phyloP scores from a whole-genome alignment of 2,113 vertebrate genomes.

The Gambusia affinis region DNA sequence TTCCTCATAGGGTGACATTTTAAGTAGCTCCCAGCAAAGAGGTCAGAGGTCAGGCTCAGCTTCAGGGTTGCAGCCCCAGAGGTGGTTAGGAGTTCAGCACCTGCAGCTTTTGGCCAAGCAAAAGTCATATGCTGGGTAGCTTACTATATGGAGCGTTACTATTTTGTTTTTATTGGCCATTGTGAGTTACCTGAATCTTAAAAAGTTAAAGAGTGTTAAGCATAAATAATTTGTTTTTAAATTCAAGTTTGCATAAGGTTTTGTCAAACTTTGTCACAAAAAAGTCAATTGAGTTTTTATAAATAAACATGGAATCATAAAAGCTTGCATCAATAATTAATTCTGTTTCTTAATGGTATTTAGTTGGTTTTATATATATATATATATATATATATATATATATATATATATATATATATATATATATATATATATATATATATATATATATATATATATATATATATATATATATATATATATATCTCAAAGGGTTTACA shows the following conservation, averaged over 20 bases:
- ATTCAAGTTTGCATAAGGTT: neutral
- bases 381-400: too few relatives aligned
- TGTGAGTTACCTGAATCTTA: neutral
- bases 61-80: slow-evolving; percentile 25
- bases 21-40: slow-evolving; percentile 28
- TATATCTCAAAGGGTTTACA: too few relatives aligned
- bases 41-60: slow-evolving; percentile 66
- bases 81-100: slow-evolving; percentile 39
- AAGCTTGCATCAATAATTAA: neutral
- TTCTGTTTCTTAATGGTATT: too few relatives aligned
- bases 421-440: too few relatives aligned
- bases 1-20: slow-evolving; percentile 23
- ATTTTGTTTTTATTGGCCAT: too few relatives aligned
- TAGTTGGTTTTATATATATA: too few relatives aligned
- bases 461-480: too few relatives aligned
- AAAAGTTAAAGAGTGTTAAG: too few relatives aligned
- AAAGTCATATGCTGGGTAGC: neutral
- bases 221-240: neutral
- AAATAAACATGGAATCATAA: neutral
- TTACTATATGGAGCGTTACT: neutral
- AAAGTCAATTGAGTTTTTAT: neutral
- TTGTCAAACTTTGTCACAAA: neutral
- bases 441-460: too few relatives aligned
- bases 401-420: too few relatives aligned
- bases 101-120: slow-evolving; percentile 48